phyloP scores from a whole-genome alignment of 2,113 vertebrate genomes.

The Siphamia tubifer region DNA sequence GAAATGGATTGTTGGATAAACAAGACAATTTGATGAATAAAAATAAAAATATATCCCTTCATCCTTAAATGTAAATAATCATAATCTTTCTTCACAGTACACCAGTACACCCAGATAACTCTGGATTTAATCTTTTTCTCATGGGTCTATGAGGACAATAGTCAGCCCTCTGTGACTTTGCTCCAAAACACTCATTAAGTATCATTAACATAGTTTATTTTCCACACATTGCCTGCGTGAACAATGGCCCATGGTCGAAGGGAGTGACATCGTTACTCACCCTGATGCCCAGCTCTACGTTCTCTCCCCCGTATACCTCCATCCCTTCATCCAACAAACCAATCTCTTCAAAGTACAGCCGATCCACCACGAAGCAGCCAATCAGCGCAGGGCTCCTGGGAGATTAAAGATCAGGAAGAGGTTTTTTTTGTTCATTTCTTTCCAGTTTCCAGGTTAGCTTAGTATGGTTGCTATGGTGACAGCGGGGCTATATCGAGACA shows the following conservation, averaged over 20 bases:
- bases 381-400: slow-evolving; percentile 96
- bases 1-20: too few relatives aligned
- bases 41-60: too few relatives aligned
- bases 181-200: slow-evolving; percentile 44
- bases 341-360: slow-evolving; percentile 97
- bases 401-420: slow-evolving; percentile 30
- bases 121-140: neutral
- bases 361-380: slow-evolving; percentile 96
- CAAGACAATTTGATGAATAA: too few relatives aligned
- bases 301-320: slow-evolving; percentile 98
- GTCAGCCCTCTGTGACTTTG: slow-evolving; percentile 15
- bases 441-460: neutral
- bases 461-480: slow-evolving; percentile 39
- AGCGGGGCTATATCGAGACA: neutral
- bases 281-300: slow-evolving; percentile 96
- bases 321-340: slow-evolving; percentile 97
- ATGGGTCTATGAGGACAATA: slow-evolving; percentile 1
- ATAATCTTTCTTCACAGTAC: too few relatives aligned
- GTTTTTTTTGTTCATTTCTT: slow-evolving; percentile 33
- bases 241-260: slow-evolving; percentile 22
- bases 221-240: slow-evolving; percentile 57
- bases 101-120: too few relatives aligned
- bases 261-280: slow-evolving; percentile 80
- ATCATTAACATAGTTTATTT: slow-evolving; percentile 63
- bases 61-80: too few relatives aligned